These are phyloP conservation scores for Aradophagus sp. DNA, from an alignment of 1,140 invertebrate species.

Conservation along the genomic window DNA sequence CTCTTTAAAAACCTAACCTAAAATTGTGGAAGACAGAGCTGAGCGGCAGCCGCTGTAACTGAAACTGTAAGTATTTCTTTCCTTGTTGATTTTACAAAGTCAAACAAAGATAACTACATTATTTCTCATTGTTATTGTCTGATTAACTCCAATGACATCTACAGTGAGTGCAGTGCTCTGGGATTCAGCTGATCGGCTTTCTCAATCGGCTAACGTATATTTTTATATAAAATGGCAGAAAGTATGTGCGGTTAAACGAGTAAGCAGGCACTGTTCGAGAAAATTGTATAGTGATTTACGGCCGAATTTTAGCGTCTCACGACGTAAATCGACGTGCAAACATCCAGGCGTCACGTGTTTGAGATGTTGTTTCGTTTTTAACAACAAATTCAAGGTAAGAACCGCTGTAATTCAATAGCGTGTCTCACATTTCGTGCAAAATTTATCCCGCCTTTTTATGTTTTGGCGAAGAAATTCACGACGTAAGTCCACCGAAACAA, in stretches of 20 bases:
- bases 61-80: too few species aligned
- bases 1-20: too few species aligned
- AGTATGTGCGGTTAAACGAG: slow-evolving; percentile 5
- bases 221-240: slow-evolving; percentile 52
- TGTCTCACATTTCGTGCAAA: slow-evolving; percentile 22
- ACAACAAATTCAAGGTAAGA: slow-evolving; percentile 40
- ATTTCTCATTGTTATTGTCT: too few species aligned
- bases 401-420: slow-evolving; percentile 20
- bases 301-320: not conserved
- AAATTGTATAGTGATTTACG: slow-evolving; percentile 26
- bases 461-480: slow-evolving; percentile 7
- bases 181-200: slow-evolving; percentile 51
- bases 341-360: not conserved
- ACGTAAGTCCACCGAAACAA: slow-evolving; percentile 1
- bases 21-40: too few species aligned
- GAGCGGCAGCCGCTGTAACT: too few species aligned
- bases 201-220: slow-evolving; percentile 33
- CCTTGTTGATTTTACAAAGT: too few species aligned
- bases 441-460: slow-evolving; percentile 4
- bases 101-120: too few species aligned
- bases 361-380: slow-evolving; percentile 20
- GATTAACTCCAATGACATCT: slow-evolving; percentile 22
- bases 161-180: slow-evolving; percentile 5
- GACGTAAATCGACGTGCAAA: not conserved
- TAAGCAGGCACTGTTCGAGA: not conserved